Conservation (phyloP, 2,888 invertebrate genomes). For the Ecdyonurus torrentis region DNA sequence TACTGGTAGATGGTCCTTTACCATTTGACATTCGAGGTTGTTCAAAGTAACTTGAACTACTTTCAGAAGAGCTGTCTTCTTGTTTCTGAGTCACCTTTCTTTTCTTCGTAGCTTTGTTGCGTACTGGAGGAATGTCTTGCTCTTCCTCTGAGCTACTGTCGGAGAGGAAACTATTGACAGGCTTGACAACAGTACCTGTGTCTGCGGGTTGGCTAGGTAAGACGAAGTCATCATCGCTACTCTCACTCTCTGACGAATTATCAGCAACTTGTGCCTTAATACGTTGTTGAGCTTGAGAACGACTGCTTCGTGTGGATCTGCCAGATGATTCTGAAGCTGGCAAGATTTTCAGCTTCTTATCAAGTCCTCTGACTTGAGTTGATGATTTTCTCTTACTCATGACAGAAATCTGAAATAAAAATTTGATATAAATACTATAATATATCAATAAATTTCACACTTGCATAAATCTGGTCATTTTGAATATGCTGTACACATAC, state of each 20-base stretch:
- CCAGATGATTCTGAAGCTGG: background rate
- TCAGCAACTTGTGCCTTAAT: background rate
- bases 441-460: too few species aligned
- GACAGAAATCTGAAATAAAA: background rate
- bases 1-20: background rate
- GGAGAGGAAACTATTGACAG: background rate
- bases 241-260: background rate
- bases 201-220: constrained; percentile 35
- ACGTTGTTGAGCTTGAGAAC: background rate
- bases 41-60: background rate
- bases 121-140: background rate
- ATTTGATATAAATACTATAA: too few species aligned
- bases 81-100: background rate
- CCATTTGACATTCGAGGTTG: background rate
- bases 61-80: background rate
- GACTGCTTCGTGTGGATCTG: background rate
- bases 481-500: too few species aligned
- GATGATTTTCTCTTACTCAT: background rate
- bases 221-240: constrained; percentile 35
- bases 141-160: background rate
- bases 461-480: too few species aligned
- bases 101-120: background rate
- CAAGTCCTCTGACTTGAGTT: background rate
- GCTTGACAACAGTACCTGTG: constrained; percentile 8
- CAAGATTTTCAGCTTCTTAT: background rate